These are phyloP conservation scores for Pseudomugil gertrudae DNA, from an alignment of 2,797 vertebrate species.

Conservation along the genomic window DNA sequence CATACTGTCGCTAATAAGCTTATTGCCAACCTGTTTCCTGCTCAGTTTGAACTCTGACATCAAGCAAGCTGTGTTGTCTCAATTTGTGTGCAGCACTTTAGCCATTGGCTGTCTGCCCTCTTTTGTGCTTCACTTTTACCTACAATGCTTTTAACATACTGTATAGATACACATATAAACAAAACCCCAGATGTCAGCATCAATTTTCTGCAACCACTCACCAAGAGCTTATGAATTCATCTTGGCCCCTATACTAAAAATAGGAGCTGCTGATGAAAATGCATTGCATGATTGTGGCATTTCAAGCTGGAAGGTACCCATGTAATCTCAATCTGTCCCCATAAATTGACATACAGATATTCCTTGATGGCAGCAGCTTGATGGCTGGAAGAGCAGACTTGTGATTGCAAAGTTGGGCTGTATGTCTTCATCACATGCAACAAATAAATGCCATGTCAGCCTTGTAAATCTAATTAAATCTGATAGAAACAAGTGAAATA, in stretches of 20 bases:
- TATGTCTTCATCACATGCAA: not conserved
- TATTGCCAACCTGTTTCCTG: not conserved
- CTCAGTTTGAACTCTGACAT: slow-evolving; percentile 1
- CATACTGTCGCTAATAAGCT: no score
- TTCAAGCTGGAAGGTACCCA: slow-evolving; percentile 40
- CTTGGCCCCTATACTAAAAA: slow-evolving; percentile 38
- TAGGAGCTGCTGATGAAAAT: slow-evolving; percentile 54
- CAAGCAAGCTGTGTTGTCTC: not conserved
- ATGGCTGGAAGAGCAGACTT: slow-evolving; percentile 8
- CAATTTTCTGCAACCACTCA: slow-evolving; percentile 19
- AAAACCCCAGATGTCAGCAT: slow-evolving; percentile 24
- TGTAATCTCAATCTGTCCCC: slow-evolving; percentile 35
- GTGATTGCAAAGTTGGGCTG: slow-evolving; percentile 4
- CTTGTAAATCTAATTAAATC: not conserved
- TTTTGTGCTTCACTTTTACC: not conserved
- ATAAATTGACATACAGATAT: slow-evolving; percentile 41
- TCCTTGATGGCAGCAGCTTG: slow-evolving; percentile 28
- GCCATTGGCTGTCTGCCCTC: not conserved
- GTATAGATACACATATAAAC: not conserved
- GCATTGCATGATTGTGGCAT: slow-evolving; percentile 44
- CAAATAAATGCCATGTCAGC: not conserved
- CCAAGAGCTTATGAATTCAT: slow-evolving; percentile 30
- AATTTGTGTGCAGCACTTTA: not conserved
- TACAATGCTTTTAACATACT: not conserved
- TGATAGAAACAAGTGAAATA: not conserved